Evolutionary conservation across 2,888 invertebrate genomes (phyloP).

Genomic region (Patella pellucida): DNA sequence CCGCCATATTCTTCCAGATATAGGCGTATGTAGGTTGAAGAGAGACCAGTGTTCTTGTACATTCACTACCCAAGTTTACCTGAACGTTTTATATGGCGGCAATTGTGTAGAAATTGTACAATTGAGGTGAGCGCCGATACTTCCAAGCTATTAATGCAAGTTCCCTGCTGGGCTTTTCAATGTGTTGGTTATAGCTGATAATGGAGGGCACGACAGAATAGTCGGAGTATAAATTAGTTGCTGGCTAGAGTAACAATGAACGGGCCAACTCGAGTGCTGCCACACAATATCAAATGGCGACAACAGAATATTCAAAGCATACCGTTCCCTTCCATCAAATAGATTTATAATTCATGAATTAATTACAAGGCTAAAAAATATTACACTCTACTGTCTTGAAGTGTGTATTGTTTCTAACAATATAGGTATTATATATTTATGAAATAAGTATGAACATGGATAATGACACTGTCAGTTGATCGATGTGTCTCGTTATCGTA

Average conservation of each 20-base stretch:
- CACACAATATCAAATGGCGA: background rate
- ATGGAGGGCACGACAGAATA: background rate
- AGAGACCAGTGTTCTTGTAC: too few relatives aligned
- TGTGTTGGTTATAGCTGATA: background rate
- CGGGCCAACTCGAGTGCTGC: background rate
- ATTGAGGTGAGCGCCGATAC: background rate
- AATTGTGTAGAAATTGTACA: too few relatives aligned
- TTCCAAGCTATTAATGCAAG: background rate
- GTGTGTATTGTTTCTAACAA: background rate
- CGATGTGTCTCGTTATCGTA: too few relatives aligned
- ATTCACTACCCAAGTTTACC: too few relatives aligned
- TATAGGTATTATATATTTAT: background rate
- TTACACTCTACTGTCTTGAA: too few relatives aligned
- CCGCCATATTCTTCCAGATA: too few relatives aligned
- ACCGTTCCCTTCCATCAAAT: background rate
- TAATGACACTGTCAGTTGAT: background rate
- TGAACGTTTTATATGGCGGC: too few relatives aligned
- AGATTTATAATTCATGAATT: constrained; percentile 3
- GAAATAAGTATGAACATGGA: background rate
- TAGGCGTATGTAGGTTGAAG: too few relatives aligned
- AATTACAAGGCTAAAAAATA: background rate
- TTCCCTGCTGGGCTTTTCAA: background rate
- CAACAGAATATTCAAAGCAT: background rate
- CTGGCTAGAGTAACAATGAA: constrained; percentile 5
- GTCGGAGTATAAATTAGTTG: background rate